These are phyloP conservation scores for Trachurus trachurus DNA, from an alignment of 2,797 vertebrate genomes.

Conservation along the genomic window DNA sequence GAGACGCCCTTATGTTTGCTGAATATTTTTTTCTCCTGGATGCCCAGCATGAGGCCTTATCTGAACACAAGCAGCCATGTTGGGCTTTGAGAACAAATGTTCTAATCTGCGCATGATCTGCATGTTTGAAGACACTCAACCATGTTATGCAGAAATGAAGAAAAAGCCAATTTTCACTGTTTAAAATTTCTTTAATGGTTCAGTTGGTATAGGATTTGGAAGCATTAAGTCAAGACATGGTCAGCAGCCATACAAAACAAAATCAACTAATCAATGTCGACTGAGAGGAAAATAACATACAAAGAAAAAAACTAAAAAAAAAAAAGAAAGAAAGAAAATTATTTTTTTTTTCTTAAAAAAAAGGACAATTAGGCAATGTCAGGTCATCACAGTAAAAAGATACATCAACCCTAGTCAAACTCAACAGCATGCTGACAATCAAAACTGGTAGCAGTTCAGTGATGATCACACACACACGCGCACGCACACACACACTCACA, in stretches of 20 bases:
- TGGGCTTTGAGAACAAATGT: not conserved
- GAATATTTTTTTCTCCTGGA: not conserved
- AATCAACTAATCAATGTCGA: constrained; percentile 76
- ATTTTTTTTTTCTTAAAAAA: not conserved
- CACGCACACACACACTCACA: constrained; percentile 38
- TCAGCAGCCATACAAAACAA: constrained; percentile 81
- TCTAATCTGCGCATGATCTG: not conserved
- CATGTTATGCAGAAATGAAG: not conserved
- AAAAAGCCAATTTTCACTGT: constrained; percentile 40
- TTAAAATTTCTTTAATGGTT: constrained; percentile 89
- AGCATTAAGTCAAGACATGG: constrained; percentile 86
- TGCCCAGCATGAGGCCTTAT: constrained; percentile 1
- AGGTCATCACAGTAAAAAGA: constrained; percentile 85
- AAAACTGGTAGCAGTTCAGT: constrained; percentile 57
- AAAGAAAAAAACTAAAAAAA: constrained; percentile 47
- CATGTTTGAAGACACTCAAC: not conserved
- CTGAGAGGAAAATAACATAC: constrained; percentile 70
- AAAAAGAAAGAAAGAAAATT: constrained; percentile 43
- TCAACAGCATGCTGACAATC: constrained; percentile 80
- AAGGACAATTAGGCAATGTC: constrained; percentile 70
- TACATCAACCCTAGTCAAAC: constrained; percentile 71
- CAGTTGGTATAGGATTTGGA: constrained; percentile 87
- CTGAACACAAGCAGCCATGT: not conserved
- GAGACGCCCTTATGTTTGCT: constrained; percentile 21
- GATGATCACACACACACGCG: not conserved